Evolutionary conservation across 2,113 vertebrate species (phyloP).

Genomic region (Talpa occidentalis): DNA sequence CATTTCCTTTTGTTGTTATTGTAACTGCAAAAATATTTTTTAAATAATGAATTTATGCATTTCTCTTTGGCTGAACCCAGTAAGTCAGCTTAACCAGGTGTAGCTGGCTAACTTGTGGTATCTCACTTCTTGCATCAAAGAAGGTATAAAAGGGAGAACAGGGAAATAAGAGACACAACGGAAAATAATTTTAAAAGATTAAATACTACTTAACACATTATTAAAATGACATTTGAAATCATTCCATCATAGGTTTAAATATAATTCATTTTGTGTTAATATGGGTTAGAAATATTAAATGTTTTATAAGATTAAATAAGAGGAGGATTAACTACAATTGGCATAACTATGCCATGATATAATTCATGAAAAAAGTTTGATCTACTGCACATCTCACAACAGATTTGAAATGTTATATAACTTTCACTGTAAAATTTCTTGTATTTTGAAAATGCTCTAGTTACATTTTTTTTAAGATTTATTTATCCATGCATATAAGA

Average conservation of each 20-base stretch:
- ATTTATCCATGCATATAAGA: no score
- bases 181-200: neutral
- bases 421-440: neutral
- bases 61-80: neutral
- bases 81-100: neutral
- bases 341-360: no score
- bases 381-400: neutral
- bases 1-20: neutral
- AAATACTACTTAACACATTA: neutral
- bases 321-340: neutral
- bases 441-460: neutral
- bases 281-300: neutral
- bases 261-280: neutral
- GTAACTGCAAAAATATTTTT: no score
- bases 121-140: neutral
- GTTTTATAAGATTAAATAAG: neutral
- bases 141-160: neutral
- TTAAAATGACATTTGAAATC: neutral
- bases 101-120: neutral
- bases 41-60: no score
- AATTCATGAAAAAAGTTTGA: neutral
- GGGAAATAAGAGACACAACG: neutral
- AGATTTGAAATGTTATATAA: neutral
- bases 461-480: no score
- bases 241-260: neutral